Conservation (phyloP, 30 jellyfish, hydroid and myxozoan genomes). For the Catostylus mosaicus region DNA sequence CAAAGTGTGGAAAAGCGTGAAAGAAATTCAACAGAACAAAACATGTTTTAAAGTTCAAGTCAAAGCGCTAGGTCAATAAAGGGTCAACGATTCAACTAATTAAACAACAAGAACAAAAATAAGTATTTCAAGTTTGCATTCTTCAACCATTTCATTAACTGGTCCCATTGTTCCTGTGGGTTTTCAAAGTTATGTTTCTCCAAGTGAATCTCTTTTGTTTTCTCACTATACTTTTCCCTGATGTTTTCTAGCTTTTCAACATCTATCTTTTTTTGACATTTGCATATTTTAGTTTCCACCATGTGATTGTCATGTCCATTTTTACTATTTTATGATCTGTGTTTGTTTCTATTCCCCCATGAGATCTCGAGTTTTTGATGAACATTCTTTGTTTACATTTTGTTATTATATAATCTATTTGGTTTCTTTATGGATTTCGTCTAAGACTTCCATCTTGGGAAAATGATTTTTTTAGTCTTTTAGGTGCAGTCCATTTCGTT, state of each 20-base stretch:
- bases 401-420: slow-evolving; percentile 36
- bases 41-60: too few relatives aligned
- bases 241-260: slow-evolving; percentile 29
- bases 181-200: too few relatives aligned
- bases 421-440: slow-evolving; percentile 48
- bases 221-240: slow-evolving; percentile 19
- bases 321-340: slow-evolving; percentile 45
- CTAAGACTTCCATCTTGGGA: slow-evolving; percentile 9
- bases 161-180: slow-evolving; percentile 32
- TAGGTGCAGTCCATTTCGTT: slow-evolving; percentile 67
- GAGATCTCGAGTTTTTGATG: slow-evolving; percentile 40
- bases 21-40: too few relatives aligned
- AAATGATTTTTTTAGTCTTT: slow-evolving; percentile 5
- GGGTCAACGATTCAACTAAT: too few relatives aligned
- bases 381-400: slow-evolving; percentile 8
- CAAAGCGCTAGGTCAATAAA: too few relatives aligned
- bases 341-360: slow-evolving; percentile 47
- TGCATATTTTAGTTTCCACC: slow-evolving; percentile 11
- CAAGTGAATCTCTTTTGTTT: slow-evolving; percentile 26
- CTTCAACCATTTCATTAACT: neutral
- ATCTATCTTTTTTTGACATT: neutral
- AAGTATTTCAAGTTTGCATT: too few relatives aligned
- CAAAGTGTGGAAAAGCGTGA: too few relatives aligned
- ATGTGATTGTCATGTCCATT: slow-evolving; percentile 18
- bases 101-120: too few relatives aligned